These are phyloP conservation scores for Sebastolobus alascanus DNA, from an alignment of 2,797 vertebrate genomes.

Conservation along the genomic window DNA sequence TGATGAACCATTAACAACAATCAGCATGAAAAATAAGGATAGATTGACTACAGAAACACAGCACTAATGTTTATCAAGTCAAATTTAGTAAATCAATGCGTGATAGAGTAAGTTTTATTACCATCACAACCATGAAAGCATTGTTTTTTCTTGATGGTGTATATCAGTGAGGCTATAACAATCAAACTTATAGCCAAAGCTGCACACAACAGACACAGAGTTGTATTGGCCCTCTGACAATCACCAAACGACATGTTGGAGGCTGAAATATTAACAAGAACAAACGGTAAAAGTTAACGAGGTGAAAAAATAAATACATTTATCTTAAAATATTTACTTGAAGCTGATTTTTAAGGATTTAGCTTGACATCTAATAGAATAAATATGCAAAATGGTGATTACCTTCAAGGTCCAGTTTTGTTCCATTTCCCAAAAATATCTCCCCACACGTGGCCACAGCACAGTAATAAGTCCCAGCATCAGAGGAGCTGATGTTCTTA, in stretches of 20 bases:
- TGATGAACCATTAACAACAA: background rate
- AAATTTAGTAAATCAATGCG: background rate
- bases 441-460: slow-evolving; percentile 1
- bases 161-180: slow-evolving; percentile 7
- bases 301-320: background rate
- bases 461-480: too few relatives aligned
- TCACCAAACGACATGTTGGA: background rate
- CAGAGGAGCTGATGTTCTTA: slow-evolving; percentile 2
- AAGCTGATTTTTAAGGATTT: background rate
- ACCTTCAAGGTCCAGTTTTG: slow-evolving; percentile 33
- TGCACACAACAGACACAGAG: slow-evolving; percentile 13
- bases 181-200: slow-evolving; percentile 17
- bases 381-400: background rate
- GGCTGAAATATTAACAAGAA: background rate
- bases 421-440: slow-evolving; percentile 44
- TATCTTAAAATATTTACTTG: background rate
- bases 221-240: background rate
- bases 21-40: background rate
- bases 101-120: background rate
- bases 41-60: background rate
- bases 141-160: slow-evolving; percentile 11
- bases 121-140: background rate
- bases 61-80: background rate
- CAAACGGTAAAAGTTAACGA: background rate
- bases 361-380: background rate